Evolutionary conservation across 2,888 invertebrate species (phyloP).

Genomic region (Plebejus argus): DNA sequence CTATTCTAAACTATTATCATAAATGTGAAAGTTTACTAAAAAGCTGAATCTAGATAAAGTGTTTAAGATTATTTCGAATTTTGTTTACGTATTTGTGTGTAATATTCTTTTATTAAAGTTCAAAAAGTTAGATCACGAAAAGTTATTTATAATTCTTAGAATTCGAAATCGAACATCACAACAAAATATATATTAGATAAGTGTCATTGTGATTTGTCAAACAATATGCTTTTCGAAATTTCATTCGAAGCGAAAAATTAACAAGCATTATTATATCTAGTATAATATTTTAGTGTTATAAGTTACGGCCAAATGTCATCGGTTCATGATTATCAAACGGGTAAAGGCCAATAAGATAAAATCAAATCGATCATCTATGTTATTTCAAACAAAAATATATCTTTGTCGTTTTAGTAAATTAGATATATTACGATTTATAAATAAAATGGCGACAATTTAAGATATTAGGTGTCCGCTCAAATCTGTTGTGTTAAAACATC

Average conservation of each 20-base stretch:
- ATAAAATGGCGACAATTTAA: slow-evolving; percentile 22
- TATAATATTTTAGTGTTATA: slow-evolving; percentile 19
- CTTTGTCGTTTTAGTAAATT: slow-evolving; percentile 23
- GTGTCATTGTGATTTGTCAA: slow-evolving; percentile 5
- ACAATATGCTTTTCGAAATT: slow-evolving; percentile 11
- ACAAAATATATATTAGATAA: neutral
- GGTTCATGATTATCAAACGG: slow-evolving; percentile 8
- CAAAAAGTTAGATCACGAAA: neutral
- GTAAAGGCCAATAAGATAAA: slow-evolving; percentile 25
- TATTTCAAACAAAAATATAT: slow-evolving; percentile 22
- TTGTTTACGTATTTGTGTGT: neutral
- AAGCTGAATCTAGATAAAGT: neutral
- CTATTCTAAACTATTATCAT: too few species aligned
- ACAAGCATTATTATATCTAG: slow-evolving; percentile 5
- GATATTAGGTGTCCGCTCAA: slow-evolving; percentile 17
- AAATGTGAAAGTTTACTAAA: neutral
- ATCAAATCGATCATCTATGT: slow-evolving; percentile 26
- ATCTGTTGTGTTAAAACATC: slow-evolving; percentile 23
- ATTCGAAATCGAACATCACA: neutral
- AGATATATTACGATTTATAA: slow-evolving; percentile 23
- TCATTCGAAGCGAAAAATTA: neutral
- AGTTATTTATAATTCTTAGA: neutral
- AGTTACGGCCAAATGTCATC: slow-evolving; percentile 24
- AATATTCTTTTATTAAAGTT: neutral
- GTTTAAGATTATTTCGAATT: neutral